phyloP scores from a whole-genome alignment of 2,888 invertebrate genomes.

The Tuta absoluta region DNA sequence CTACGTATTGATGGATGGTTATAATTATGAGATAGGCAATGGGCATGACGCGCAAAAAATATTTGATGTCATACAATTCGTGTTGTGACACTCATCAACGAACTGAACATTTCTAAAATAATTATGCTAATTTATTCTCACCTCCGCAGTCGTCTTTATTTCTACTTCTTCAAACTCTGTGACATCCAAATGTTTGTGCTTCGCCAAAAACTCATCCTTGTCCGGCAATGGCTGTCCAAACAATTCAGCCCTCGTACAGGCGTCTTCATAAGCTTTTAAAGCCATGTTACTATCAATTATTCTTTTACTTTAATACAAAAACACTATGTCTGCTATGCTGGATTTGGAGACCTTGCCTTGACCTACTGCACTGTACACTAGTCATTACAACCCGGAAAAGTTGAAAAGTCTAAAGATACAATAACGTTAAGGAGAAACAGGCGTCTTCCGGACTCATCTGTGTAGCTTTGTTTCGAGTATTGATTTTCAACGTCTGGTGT shows the following conservation, averaged over 20 bases:
- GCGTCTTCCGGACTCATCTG: not conserved
- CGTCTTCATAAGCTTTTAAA: constrained; percentile 87
- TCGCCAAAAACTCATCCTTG: constrained; percentile 83
- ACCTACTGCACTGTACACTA: constrained; percentile 1
- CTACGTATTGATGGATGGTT: too few relatives aligned
- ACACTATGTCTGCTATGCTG: not conserved
- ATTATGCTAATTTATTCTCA: too few relatives aligned
- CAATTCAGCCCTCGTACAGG: constrained; percentile 89
- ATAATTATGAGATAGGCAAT: too few relatives aligned
- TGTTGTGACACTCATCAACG: too few relatives aligned
- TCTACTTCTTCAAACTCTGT: constrained; percentile 79
- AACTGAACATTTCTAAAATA: too few relatives aligned
- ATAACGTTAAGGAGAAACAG: not conserved
- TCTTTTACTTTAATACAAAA: not conserved
- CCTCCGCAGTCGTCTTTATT: constrained; percentile 69
- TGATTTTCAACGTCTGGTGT: constrained; percentile 23
- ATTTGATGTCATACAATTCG: too few relatives aligned
- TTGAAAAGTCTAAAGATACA: not conserved
- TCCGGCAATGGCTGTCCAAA: constrained; percentile 86
- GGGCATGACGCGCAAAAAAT: too few relatives aligned
- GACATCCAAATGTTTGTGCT: constrained; percentile 77
- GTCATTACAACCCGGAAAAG: not conserved
- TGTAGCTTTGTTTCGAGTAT: constrained; percentile 25
- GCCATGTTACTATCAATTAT: constrained; percentile 65
- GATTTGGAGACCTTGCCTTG: constrained; percentile 13